Base-by-base conservation (phyloP, 1,140 invertebrate species). In the Bombus confusus region DNA sequence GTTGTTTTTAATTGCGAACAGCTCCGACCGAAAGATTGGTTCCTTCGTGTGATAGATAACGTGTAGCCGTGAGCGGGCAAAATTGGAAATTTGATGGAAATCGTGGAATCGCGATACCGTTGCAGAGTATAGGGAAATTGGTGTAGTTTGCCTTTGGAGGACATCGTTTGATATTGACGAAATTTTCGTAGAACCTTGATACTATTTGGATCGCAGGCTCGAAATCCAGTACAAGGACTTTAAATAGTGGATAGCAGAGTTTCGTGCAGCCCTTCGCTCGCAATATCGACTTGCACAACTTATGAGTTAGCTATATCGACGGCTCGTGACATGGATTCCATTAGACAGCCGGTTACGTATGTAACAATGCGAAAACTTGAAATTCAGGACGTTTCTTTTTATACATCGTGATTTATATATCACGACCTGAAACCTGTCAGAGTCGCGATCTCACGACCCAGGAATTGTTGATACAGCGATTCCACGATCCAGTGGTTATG, bases 1-100 rank as follows among this genome's bases (percentile, higher is more conserved):
- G 47, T 72, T 72, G 52, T 47, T 84, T 72, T 80, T 84, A 84
- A 84, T 84, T 80, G 18, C 64, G 6, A 31, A 12, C n/a, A 13
- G 39, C 12, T 25, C 37, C 2, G 31, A 64, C 66, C 8, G 22
- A 47, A 75, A 43, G 69, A 75, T 75, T 13, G 52, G 18, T 12
- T 41, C 43, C 25, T 47, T 25, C 13, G 37, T 18, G 10, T 0
- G 22, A 12, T 37, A 37, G 37, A 25, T 39, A 12, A 39, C 37
- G 37, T 34, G 22, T 22, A 39, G 28, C 25, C 37, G 37, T 39
- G 10, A 12, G 2, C 13, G 25, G 22, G 25, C 25, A n/a, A 41
- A 72, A 41, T 72, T n/a, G 28, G 2, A 9, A n/a, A n/a, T n/a
- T 39, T n/a, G 69, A n/a, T 18, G 41, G 69, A n/a, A 39, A 69